Evolutionary conservation across 1,140 invertebrate species (phyloP), one percentile per base, ranked within the genome.

Genomic region (Rhynchophorus ferrugineus): DNA sequence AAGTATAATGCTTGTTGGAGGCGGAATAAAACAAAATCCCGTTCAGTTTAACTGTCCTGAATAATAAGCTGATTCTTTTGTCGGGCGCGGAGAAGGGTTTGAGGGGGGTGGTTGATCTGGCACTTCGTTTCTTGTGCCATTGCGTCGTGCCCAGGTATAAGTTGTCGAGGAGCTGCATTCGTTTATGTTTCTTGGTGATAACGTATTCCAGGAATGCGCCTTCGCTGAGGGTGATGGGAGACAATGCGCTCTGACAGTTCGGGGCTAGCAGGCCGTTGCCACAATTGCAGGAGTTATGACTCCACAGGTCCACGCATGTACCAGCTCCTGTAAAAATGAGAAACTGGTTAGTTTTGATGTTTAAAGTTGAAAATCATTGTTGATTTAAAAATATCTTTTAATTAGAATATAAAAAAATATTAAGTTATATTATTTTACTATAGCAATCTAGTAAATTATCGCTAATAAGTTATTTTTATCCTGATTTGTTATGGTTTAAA

Each of bases 1-100:
- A 77, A 11, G 91, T 93, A 63, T 81, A 92, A 70, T 93, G 88
- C 64, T 90, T 88, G 62, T 91, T 89, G 3, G 85, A 91, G 0
- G 86, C 87, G 0, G 86, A 78, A 63, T 89, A 88, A 46, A 95
- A 75, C 2, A 96, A 65, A 8, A 93, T 71, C 6, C 89, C 91
- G 63, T 87, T 77, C 24, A 76, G 72, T 63, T 80, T 79, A 1
- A 83, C 75, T 0, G 91, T 94, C 61, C 87, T 77, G 62, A 95
- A 92, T 54, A 83, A 75, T n/a, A 96, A 72, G 37, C 85, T 82
- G 1, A 95, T 71, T 8, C 75, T 80, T 68, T 92, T 92, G 1
- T 79, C 73, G 37, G 67, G 68, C 21, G 61, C 61, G 44, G 60
- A 68, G 56, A 21, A 60, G 58, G 50, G 59, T 66, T 60, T 21